These are phyloP conservation scores for Lerista edwardsae DNA, from an alignment of 2,797 vertebrate species.

Conservation along the genomic window DNA sequence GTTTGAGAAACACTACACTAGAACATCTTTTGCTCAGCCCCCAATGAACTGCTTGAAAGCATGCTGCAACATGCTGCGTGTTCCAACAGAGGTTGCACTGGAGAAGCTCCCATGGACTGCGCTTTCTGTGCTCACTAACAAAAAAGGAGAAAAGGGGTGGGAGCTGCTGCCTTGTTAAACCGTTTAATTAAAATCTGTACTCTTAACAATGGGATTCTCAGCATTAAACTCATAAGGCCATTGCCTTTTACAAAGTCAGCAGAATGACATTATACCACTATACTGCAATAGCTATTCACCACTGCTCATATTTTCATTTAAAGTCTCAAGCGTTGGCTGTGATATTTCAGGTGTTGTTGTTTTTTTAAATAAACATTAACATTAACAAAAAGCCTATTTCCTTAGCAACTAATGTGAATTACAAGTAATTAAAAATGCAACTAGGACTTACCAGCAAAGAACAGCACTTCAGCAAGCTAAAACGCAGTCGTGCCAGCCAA, in stretches of 20 bases:
- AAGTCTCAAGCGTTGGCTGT: conserved; percentile 12
- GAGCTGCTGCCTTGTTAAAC: neutral
- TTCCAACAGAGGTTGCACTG: neutral
- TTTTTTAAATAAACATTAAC: neutral
- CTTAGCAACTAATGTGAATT: neutral
- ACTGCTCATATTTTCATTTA: conserved; percentile 24
- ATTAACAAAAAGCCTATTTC: neutral
- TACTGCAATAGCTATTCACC: neutral
- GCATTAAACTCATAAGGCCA: neutral
- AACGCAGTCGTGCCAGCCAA: neutral
- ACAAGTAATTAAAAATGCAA: neutral
- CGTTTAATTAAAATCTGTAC: conserved; percentile 17
- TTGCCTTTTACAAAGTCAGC: neutral
- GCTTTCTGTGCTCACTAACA: neutral
- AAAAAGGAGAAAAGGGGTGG: neutral
- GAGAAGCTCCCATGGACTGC: neutral
- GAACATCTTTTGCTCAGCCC: neutral
- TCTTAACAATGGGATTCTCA: neutral
- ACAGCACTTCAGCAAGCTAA: neutral
- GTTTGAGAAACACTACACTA: too few relatives aligned
- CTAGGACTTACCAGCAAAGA: neutral
- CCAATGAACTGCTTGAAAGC: neutral
- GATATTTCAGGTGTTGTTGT: neutral
- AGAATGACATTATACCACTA: conserved; percentile 27
- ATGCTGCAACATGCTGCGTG: neutral